Evolutionary conservation across 2,888 invertebrate genomes (phyloP).

Genomic region (Drosophila lutescens): DNA sequence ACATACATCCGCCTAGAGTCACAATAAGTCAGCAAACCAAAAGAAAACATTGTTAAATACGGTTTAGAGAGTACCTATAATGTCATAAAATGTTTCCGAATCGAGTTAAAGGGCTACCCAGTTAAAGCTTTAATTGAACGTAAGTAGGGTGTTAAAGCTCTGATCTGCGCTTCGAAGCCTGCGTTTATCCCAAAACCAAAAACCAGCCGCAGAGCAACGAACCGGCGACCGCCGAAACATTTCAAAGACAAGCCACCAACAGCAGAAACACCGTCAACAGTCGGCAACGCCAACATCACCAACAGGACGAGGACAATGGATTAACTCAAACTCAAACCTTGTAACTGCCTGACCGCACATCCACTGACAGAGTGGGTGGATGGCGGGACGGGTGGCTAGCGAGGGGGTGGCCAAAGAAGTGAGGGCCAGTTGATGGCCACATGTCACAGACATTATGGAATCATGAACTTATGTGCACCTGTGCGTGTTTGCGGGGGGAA

Average conservation of each 20-base stretch:
- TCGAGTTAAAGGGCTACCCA: too few relatives aligned
- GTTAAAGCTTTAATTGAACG: slow-evolving; percentile 12
- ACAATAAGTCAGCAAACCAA: too few relatives aligned
- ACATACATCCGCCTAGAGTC: too few relatives aligned
- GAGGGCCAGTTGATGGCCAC: slow-evolving; percentile 41
- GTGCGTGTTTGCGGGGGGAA: slow-evolving; percentile 31
- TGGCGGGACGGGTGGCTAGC: neutral
- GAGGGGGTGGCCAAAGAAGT: slow-evolving; percentile 9
- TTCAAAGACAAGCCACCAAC: slow-evolving; percentile 64
- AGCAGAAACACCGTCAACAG: slow-evolving; percentile 47
- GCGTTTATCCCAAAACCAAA: slow-evolving; percentile 44
- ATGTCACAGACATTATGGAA: slow-evolving; percentile 74
- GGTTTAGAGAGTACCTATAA: neutral
- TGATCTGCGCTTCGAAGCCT: neutral
- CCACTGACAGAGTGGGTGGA: slow-evolving; percentile 24
- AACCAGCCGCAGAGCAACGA: slow-evolving; percentile 51
- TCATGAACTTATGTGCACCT: slow-evolving; percentile 64
- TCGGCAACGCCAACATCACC: slow-evolving; percentile 41
- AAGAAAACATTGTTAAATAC: too few relatives aligned
- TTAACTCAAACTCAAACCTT: slow-evolving; percentile 59
- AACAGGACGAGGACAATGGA: slow-evolving; percentile 43
- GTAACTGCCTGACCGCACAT: slow-evolving; percentile 65
- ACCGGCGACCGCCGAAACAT: slow-evolving; percentile 56
- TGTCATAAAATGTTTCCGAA: neutral
- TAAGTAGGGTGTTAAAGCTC: slow-evolving; percentile 6